Evolutionary conservation across 2,888 invertebrate species (phyloP), one percentile per base, ranked within the genome.

Genomic region (Hydraecia micacea): DNA sequence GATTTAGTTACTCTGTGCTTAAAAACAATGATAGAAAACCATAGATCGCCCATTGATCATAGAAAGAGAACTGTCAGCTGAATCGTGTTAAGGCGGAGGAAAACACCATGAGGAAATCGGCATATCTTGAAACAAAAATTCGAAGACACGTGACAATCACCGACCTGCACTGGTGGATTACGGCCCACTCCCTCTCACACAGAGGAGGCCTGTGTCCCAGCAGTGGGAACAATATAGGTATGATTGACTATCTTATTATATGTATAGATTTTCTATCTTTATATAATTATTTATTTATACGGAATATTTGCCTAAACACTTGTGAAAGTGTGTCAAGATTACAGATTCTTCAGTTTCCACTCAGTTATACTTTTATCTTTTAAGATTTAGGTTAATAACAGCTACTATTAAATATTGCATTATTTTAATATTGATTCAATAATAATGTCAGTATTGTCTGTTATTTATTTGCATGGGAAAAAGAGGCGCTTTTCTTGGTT

Each of bases 311-410:
- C 46, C 6, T 11, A 32, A 52, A 25, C 25, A 82, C 84, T 84
- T 72, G 39, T 42, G 25, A 72, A 84, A 62, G 28, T 75, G 28
- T 86, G 79, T 70, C 65, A 80, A 66, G 83, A 65, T 70, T 62
- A 42, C 6, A 18, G 39, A 73, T 28, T 79, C 55, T 83, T 73
- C 42, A 79, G 63, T 60, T 15, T 39, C 11, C 69, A 84, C 62
- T 73, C 18, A 21, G 4, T n/a, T 65, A 28, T 32, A 49, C 36
- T 73, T 67, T 63, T 67, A 81, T 58, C 60, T 62, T 52, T 58
- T 60, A 13, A 63, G 25, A 82, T 82, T 36, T 65, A 72, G 84
- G 82, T 74, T 74, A 62, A 25, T 63, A 60, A 46, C 3, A n/a
- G 11, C n/a, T 18, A 42, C 15, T 13, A 1, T 46, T 15, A 46